Evolutionary conservation across 2,888 invertebrate genomes (phyloP).

Genomic region (Rotaria magnacalcarata): DNA sequence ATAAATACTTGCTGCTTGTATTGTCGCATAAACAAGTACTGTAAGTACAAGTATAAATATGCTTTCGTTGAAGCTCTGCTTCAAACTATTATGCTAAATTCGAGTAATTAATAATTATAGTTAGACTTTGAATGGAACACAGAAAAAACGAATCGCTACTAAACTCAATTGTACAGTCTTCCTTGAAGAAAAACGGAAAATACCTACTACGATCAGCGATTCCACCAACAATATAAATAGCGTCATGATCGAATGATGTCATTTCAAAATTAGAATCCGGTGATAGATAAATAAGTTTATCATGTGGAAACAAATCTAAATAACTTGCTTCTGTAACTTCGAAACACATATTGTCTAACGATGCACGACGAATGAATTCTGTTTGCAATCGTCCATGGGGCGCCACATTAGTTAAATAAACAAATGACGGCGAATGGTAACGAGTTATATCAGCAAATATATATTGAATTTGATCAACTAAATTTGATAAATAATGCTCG

Average conservation of each 20-base stretch:
- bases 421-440: slow-evolving; percentile 24
- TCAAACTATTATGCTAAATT: too few relatives aligned
- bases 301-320: slow-evolving; percentile 13
- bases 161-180: too few relatives aligned
- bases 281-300: slow-evolving; percentile 28
- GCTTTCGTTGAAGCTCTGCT: too few relatives aligned
- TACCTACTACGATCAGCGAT: slow-evolving; percentile 8
- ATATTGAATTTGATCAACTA: slow-evolving; percentile 35
- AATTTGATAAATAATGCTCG: slow-evolving; percentile 4
- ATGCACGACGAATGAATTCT: neutral
- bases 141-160: too few relatives aligned
- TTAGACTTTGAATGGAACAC: too few relatives aligned
- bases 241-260: neutral
- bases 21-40: too few relatives aligned
- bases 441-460: slow-evolving; percentile 6
- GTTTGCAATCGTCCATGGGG: neutral
- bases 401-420: slow-evolving; percentile 1
- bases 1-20: too few relatives aligned
- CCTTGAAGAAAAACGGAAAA: too few relatives aligned
- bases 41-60: too few relatives aligned
- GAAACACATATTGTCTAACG: slow-evolving; percentile 31
- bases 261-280: neutral
- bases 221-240: slow-evolving; percentile 22
- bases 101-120: too few relatives aligned
- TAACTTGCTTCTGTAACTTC: neutral